Evolutionary conservation across 2,888 invertebrate genomes (phyloP).

Genomic region (Caradrina clavipalpis): DNA sequence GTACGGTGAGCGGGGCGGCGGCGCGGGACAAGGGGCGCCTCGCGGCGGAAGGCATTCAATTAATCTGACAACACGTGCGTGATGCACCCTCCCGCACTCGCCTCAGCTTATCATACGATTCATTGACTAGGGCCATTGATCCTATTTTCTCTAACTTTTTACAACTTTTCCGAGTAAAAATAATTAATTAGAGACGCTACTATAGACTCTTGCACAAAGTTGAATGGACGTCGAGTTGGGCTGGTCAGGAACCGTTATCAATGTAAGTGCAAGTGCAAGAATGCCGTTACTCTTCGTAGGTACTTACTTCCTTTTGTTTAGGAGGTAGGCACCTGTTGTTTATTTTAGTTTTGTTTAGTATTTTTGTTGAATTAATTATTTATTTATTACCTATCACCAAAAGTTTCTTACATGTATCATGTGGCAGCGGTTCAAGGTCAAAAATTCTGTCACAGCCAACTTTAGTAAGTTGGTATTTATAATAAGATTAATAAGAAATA

Average conservation of each 20-base stretch:
- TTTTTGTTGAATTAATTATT: too few species aligned
- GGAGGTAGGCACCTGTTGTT: neutral
- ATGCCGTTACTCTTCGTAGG: conserved; percentile 40
- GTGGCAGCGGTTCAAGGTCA: conserved; percentile 18
- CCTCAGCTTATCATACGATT: conserved; percentile 80
- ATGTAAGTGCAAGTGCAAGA: conserved; percentile 56
- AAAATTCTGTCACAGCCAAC: conserved; percentile 12
- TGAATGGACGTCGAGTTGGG: conserved; percentile 39
- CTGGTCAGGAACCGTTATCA: conserved; percentile 49
- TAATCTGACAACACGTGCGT: conserved; percentile 88
- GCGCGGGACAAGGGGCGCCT: conserved; percentile 60
- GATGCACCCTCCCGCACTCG: conserved; percentile 78
- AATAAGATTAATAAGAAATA: neutral
- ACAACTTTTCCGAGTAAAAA: conserved; percentile 37
- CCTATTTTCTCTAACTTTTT: conserved; percentile 47
- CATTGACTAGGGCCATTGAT: conserved; percentile 73
- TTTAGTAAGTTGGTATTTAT: neutral
- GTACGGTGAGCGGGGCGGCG: conserved; percentile 59
- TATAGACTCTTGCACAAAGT: conserved; percentile 18
- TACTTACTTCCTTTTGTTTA: conserved; percentile 10
- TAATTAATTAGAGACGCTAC: conserved; percentile 41
- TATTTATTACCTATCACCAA: conserved; percentile 4
- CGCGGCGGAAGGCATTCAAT: conserved; percentile 81
- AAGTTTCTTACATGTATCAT: neutral
- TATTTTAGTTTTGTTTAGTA: too few species aligned